Percentiles rank a stretch among this genome's conserved stretches.
Conservation (phyloP, 2,888 invertebrate genomes). For the Dolichopus griseipennis region DNA sequence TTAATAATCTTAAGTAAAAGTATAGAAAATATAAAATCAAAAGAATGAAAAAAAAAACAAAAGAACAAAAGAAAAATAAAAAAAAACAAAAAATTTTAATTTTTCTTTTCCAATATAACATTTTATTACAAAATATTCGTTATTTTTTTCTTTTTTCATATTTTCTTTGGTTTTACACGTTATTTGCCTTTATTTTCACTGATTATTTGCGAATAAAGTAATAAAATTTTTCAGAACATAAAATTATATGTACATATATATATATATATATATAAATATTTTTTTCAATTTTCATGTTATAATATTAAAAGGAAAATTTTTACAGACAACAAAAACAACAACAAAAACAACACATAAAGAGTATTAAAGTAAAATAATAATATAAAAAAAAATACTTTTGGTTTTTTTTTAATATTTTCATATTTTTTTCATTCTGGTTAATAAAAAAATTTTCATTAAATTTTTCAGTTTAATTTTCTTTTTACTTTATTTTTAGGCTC, state of each 20-base stretch:
- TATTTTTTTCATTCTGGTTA: not conserved
- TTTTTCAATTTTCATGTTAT: too few species aligned
- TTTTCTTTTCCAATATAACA: not conserved
- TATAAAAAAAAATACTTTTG: not conserved
- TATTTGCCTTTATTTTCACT: not conserved
- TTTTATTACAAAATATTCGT: not conserved
- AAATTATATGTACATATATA: not conserved
- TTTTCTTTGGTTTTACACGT: not conserved
- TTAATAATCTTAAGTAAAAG: too few species aligned
- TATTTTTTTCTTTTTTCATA: too few species aligned
- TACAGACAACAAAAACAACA: too few species aligned
- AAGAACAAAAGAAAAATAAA: not conserved
- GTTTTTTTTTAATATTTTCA: not conserved
- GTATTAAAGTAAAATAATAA: not conserved
- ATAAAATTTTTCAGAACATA: constrained; percentile 2
- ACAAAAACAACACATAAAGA: not conserved
- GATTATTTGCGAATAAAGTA: constrained; percentile 1
- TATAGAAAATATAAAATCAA: too few species aligned
- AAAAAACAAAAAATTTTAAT: not conserved
- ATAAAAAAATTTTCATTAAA: constrained; percentile 6
- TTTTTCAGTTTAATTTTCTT: not conserved
- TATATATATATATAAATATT: too few species aligned
- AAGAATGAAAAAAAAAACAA: not conserved
- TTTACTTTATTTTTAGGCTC: not conserved
- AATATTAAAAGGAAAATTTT: too few species aligned